Evolutionary conservation across 2,113 vertebrate species (phyloP).

Genomic region (Bubalus kerabau): DNA sequence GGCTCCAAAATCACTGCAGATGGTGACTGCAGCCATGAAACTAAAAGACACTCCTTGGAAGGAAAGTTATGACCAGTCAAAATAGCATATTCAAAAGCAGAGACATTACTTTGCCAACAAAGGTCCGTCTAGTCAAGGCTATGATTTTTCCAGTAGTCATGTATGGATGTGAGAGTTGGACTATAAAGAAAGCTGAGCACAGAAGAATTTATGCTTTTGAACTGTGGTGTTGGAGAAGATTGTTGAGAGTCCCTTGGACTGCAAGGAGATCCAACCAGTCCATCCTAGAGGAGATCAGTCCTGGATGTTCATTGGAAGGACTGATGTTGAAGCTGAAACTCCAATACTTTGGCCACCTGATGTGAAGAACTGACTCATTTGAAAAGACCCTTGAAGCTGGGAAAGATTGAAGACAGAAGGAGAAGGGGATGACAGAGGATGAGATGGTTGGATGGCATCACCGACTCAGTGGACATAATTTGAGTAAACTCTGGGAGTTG

Average conservation of each 20-base stretch:
- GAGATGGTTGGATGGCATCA: background rate
- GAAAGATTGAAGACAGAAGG: rapidly evolving
- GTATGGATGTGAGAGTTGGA: background rate
- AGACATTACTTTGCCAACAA: background rate
- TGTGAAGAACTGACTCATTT: rapidly evolving
- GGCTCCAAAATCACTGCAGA: background rate
- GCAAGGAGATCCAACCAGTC: background rate
- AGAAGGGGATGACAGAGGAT: background rate
- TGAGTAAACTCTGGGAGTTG: background rate
- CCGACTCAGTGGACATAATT: background rate
- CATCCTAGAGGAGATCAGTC: background rate
- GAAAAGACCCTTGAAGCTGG: background rate
- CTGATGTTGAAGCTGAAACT: background rate
- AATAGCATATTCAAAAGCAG: background rate
- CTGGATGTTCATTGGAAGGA: background rate
- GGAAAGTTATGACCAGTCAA: background rate
- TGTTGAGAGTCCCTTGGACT: background rate
- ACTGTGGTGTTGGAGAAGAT: background rate
- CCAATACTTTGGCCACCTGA: background rate
- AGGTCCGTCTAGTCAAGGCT: background rate
- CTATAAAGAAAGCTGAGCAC: background rate
- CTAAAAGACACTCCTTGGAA: background rate
- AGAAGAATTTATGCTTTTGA: background rate
- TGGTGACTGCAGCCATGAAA: background rate
- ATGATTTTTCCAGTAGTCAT: background rate